Evolutionary conservation across 2,888 invertebrate species (phyloP).

Genomic region (Trachelus iudaicus): DNA sequence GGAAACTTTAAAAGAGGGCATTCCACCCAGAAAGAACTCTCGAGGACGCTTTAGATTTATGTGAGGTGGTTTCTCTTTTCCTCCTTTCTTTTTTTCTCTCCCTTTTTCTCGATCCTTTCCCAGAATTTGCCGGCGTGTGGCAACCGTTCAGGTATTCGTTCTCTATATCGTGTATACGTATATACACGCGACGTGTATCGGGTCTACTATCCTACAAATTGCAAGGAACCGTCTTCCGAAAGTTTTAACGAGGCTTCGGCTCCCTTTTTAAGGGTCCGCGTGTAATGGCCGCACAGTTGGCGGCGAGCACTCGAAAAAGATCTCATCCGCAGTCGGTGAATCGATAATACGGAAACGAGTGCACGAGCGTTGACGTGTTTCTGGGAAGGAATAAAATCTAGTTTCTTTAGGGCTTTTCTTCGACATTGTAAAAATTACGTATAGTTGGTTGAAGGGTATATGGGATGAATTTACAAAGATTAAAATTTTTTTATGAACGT

Average conservation of each 20-base stretch:
- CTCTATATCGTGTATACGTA: slow-evolving; percentile 14
- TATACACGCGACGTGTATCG: slow-evolving; percentile 28
- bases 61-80: neutral
- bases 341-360: neutral
- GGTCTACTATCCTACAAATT: slow-evolving; percentile 45
- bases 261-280: slow-evolving; percentile 21
- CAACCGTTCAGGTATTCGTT: slow-evolving; percentile 21
- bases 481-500: neutral
- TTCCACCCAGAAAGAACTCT: neutral
- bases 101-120: slow-evolving; percentile 42
- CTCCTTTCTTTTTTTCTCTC: neutral
- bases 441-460: neutral
- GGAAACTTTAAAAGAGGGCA: neutral
- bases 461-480: neutral
- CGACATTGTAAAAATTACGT: neutral
- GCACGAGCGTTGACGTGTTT: neutral
- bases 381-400: neutral
- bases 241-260: slow-evolving; percentile 50
- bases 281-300: slow-evolving; percentile 33
- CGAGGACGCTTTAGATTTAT: neutral
- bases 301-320: slow-evolving; percentile 10
- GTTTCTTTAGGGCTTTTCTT: neutral
- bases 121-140: slow-evolving; percentile 45
- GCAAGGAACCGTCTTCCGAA: slow-evolving; percentile 45
- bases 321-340: neutral